phyloP scores from a whole-genome alignment of 1,140 invertebrate genomes.

The Drosophila nasuta region DNA sequence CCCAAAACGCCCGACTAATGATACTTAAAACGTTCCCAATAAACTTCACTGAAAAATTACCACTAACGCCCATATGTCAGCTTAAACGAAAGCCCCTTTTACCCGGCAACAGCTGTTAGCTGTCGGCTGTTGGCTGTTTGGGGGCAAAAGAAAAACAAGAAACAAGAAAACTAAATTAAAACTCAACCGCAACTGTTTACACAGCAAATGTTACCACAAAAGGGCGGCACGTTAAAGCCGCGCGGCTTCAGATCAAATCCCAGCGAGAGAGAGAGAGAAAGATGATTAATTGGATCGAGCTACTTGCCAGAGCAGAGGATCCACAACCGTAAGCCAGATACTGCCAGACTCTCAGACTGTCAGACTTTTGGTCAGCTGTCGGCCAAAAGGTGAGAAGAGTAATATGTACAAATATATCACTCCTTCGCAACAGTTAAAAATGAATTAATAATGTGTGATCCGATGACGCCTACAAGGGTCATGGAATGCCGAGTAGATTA shows the following conservation, averaged over 20 bases:
- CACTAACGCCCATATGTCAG: constrained; percentile 81
- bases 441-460: constrained; percentile 77
- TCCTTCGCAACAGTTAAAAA: constrained; percentile 76
- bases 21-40: constrained; percentile 65
- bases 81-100: constrained; percentile 63
- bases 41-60: constrained; percentile 75
- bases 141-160: constrained; percentile 25
- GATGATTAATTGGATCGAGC: constrained; percentile 72
- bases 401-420: constrained; percentile 84
- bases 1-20: constrained; percentile 61
- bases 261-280: constrained; percentile 38
- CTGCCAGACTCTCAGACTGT: not conserved
- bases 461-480: constrained; percentile 48
- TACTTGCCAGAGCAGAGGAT: constrained; percentile 53
- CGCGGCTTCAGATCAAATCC: constrained; percentile 41
- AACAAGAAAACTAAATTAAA: constrained; percentile 79
- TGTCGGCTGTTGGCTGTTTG: no score
- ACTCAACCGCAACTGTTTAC: constrained; percentile 79
- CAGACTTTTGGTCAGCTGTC: constrained; percentile 46
- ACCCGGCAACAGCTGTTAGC: constrained; percentile 58
- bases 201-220: constrained; percentile 81
- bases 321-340: not conserved
- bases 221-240: constrained; percentile 48
- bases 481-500: not conserved
- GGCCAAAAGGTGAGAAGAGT: constrained; percentile 74